Conservation (phyloP, 2,113 vertebrate species). For the Colius striatus region DNA sequence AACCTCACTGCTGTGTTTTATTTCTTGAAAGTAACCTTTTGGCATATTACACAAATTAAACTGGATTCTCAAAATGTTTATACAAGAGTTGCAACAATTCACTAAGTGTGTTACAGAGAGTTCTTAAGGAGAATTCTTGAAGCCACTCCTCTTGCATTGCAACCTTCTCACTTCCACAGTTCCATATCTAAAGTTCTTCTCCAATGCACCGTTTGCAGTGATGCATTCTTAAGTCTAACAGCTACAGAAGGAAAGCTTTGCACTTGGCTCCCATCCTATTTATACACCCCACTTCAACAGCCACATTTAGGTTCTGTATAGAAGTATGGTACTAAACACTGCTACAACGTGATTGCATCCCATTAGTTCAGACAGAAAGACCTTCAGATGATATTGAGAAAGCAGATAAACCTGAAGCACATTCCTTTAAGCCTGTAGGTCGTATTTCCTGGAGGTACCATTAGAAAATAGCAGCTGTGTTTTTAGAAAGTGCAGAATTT, state of each 20-base stretch:
- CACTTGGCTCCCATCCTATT: neutral
- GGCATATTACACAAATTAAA: neutral
- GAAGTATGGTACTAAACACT: neutral
- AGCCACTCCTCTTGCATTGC: neutral
- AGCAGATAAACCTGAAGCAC: neutral
- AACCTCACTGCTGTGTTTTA: neutral
- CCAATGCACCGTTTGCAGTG: neutral
- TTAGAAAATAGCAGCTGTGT: neutral
- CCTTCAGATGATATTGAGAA: neutral
- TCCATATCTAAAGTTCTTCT: neutral
- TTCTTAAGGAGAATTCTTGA: neutral
- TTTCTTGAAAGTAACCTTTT: neutral
- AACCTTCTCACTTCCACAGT: neutral
- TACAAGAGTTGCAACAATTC: neutral
- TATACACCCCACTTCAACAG: neutral
- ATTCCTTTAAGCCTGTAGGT: neutral
- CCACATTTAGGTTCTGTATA: neutral
- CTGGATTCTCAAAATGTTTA: neutral
- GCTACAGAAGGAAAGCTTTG: neutral
- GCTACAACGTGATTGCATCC: neutral
- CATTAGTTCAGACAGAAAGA: neutral
- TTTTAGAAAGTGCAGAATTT: neutral
- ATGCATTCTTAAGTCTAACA: neutral
- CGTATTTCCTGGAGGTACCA: neutral
- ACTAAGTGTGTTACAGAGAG: neutral